Percentiles rank a stretch among this genome's conserved stretches.
Evolutionary conservation across 2,797 vertebrate genomes (phyloP).

Genomic region (Bradypus variegatus): DNA sequence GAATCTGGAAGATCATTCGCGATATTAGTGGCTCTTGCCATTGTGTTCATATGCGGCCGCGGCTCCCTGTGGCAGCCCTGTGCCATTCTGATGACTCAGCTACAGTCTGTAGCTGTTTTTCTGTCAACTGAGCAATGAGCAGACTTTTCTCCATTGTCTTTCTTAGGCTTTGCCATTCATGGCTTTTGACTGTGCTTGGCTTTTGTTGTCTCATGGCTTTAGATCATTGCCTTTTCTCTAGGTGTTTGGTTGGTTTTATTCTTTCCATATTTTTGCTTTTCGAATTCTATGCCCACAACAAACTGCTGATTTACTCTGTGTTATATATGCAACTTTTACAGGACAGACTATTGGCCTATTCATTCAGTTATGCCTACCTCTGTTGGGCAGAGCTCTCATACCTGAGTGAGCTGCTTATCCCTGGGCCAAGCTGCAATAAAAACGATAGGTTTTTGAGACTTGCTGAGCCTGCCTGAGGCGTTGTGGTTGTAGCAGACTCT

Average conservation of each 20-base stretch:
- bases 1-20: background rate
- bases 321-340: background rate
- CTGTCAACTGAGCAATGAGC: background rate
- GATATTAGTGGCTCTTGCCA: background rate
- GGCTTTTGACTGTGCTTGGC: conserved; percentile 42
- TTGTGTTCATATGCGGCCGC: background rate
- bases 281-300: background rate
- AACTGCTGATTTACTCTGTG: conserved; percentile 23
- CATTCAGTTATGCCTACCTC: background rate
- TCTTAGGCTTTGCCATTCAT: conserved; percentile 50
- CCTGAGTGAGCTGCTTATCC: background rate
- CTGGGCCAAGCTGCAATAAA: background rate
- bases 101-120: background rate
- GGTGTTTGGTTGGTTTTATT: conserved; percentile 29
- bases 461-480: background rate
- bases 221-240: conserved; percentile 34
- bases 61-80: background rate
- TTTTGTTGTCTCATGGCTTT: conserved; percentile 44
- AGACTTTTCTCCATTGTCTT: conserved; percentile 48
- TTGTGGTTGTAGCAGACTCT: background rate
- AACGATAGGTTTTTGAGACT: background rate
- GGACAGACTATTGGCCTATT: background rate
- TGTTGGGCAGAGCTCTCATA: background rate
- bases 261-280: background rate
- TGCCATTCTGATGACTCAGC: conserved; percentile 35